These are phyloP conservation scores for Todiramphus chloris DNA, from an alignment of 2,113 vertebrate species.

Conservation along the genomic window DNA sequence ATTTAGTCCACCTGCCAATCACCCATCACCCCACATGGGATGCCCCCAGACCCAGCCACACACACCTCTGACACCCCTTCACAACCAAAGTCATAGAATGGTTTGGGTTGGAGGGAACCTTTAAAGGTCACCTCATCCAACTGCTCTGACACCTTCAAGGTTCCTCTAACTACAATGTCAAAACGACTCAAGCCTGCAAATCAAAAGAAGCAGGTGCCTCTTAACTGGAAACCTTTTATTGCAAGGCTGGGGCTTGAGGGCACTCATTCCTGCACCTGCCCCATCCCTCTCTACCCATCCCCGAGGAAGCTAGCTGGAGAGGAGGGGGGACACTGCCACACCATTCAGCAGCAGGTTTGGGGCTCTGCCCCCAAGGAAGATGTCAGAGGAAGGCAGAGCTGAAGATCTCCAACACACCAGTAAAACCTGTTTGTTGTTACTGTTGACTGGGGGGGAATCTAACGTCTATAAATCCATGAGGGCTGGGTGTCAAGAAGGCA, in stretches of 20 bases:
- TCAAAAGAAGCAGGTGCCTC: background rate
- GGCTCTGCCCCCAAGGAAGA: background rate
- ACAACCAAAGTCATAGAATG: background rate
- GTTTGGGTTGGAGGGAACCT: background rate
- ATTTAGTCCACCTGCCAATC: background rate
- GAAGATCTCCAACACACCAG: background rate
- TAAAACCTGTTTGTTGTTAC: rapidly evolving
- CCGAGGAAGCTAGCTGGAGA: background rate
- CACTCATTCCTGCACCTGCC: rapidly evolving
- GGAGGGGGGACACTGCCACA: background rate
- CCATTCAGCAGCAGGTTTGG: background rate
- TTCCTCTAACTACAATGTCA: background rate
- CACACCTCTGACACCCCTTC: background rate
- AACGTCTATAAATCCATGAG: no score
- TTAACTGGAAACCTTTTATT: background rate
- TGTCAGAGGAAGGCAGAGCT: rapidly evolving
- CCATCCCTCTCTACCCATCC: background rate
- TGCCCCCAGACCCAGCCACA: background rate
- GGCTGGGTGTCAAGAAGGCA: no score
- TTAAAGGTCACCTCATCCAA: background rate
- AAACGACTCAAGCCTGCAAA: background rate
- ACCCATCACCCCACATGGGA: rapidly evolving
- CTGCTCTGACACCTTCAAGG: background rate
- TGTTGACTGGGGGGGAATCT: background rate
- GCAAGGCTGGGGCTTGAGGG: background rate